Evolutionary conservation across 2,888 invertebrate genomes (phyloP), one percentile per base, ranked within the genome.

Genomic region (Chrysomela aeneicollis): DNA sequence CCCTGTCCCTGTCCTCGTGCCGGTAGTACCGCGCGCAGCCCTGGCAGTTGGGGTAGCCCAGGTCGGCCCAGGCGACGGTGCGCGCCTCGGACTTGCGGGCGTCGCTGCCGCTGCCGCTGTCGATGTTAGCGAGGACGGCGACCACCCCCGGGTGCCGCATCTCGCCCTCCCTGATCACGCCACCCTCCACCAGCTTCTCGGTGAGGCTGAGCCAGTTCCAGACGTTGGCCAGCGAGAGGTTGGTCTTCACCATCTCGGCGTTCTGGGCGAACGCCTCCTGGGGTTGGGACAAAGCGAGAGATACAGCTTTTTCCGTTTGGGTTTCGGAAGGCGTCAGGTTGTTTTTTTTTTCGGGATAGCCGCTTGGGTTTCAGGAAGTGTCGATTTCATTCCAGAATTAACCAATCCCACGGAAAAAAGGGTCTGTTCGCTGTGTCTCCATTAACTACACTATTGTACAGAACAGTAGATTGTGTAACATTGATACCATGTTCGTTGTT

Each of bases 201-300:
- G 92, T 89, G 64, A 90, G 85, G 68, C 90, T 88, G 63, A 95
- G 81, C 89, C 94, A 94, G 67, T 90, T 88, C 97, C 97, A 97
- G 15, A 96, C 86, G 66, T 89, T 91, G 73, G 89, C 88, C 37
- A 97, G 82, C 22, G 89, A 86, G 37, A 89, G 88, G 76, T 92
- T 92, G 75, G 92, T 92, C 52, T 92, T 89, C 0, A 92, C 90
- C 61, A 92, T 79, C 72, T 92, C 91, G 0, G 92, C 93, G 82
- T 95, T 95, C 78, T 91, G 90, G 82, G 89, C 89, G 69, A 93
- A 83, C 67, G 92, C 92, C 54, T 88, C 85, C 90, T 92, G 26
- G 6, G 26, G 26, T 26, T 26, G 6, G 26, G n/a, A 10, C 37
- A 37, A n/a, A n/a, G n/a, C n/a, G n/a, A n/a, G n/a, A n/a, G n/a